Evolutionary conservation across 2,888 invertebrate genomes (phyloP).

Genomic region (Rapana venosa): DNA sequence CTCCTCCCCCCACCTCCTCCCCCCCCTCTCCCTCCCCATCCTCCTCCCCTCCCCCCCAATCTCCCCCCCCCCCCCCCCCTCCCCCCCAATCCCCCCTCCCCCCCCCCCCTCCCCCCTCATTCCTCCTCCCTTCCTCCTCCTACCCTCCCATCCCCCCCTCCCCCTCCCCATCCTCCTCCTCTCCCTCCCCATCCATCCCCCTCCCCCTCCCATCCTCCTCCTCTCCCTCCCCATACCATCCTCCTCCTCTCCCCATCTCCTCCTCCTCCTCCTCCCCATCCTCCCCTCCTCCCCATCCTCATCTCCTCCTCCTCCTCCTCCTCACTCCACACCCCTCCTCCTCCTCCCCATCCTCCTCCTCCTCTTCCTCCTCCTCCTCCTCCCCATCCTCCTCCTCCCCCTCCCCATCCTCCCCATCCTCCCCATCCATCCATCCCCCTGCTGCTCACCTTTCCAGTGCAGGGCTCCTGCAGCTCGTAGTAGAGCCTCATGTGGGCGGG

Average conservation of each 20-base stretch:
- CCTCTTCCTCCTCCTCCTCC: background rate
- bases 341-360: background rate
- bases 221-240: background rate
- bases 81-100: background rate
- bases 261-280: background rate
- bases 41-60: background rate
- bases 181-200: too few species aligned
- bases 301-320: background rate
- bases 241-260: background rate
- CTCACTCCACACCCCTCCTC: background rate
- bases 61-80: background rate
- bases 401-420: too few species aligned
- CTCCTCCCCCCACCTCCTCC: background rate
- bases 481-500: slow-evolving; percentile 70
- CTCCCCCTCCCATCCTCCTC: background rate
- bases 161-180: too few species aligned
- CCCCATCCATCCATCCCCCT: too few species aligned
- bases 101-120: background rate
- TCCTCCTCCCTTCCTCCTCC: too few species aligned
- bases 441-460: slow-evolving; percentile 50
- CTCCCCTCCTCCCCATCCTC: too few species aligned
- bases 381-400: too few species aligned
- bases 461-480: slow-evolving; percentile 61
- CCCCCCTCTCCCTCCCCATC: background rate
- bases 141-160: too few species aligned